Percentiles rank a stretch among this genome's conserved stretches.
These are phyloP conservation scores for Grantiella picta DNA, from an alignment of 2,113 vertebrate species.

Conservation along the genomic window DNA sequence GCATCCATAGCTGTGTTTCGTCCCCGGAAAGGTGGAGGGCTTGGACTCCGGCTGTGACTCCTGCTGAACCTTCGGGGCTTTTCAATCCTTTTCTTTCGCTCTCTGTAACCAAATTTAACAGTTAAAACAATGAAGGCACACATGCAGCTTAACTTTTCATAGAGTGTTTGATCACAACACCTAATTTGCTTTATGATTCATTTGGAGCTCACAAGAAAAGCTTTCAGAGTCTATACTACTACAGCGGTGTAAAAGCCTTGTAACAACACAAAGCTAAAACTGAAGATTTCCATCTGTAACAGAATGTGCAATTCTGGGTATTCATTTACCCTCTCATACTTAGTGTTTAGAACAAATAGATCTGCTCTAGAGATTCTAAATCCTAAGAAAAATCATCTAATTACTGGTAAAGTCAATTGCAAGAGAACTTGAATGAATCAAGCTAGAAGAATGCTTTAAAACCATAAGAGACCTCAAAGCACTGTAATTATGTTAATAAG, in stretches of 20 bases:
- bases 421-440: not conserved
- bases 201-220: not conserved
- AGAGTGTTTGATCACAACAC: not conserved
- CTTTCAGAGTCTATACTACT: not conserved
- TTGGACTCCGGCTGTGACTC: conserved; percentile 85
- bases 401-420: not conserved
- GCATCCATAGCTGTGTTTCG: conserved; percentile 98
- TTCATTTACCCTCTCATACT: not conserved
- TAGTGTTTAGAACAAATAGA: not conserved
- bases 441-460: not conserved
- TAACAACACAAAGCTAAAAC: not conserved
- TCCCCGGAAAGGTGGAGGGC: conserved; percentile 87
- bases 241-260: not conserved
- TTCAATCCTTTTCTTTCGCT: conserved; percentile 88
- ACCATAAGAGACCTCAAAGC: not conserved
- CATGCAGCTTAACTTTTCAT: not conserved
- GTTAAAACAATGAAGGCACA: not conserved
- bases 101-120: conserved; percentile 73
- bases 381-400: not conserved
- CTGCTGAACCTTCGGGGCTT: conserved; percentile 86
- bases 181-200: not conserved
- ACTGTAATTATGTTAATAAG: not conserved
- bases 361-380: not conserved
- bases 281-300: not conserved
- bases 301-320: not conserved